These are phyloP conservation scores for Bombus ignitus DNA, from an alignment of 1,140 invertebrate species.

Conservation along the genomic window DNA sequence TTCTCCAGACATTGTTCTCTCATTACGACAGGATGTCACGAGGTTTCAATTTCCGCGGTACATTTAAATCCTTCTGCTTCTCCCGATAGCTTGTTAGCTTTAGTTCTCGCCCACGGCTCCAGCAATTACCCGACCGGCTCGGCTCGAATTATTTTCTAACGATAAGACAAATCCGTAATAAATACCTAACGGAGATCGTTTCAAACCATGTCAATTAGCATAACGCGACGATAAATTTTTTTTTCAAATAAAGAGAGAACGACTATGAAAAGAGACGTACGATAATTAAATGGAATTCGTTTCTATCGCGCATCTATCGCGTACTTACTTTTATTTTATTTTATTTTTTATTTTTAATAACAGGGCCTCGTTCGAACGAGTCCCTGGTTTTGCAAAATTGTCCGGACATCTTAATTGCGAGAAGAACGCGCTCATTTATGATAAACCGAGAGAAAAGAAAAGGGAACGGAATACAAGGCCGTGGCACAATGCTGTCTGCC, in stretches of 20 bases:
- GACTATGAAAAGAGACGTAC: too few relatives aligned
- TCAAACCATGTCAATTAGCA: background rate
- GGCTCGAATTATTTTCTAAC: slow-evolving; percentile 55
- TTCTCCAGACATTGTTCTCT: slow-evolving; percentile 53
- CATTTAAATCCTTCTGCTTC: slow-evolving; percentile 55
- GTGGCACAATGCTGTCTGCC: slow-evolving; percentile 63
- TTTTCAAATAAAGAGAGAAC: background rate
- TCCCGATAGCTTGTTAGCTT: slow-evolving; percentile 54
- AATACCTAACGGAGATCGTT: background rate
- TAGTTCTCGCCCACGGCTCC: slow-evolving; percentile 41
- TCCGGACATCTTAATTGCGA: slow-evolving; percentile 47
- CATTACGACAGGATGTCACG: slow-evolving; percentile 47
- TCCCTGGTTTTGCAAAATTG: background rate
- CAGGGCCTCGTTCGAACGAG: background rate
- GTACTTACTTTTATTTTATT: background rate
- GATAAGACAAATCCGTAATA: slow-evolving; percentile 37
- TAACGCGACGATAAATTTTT: too few relatives aligned
- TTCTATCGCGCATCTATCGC: background rate
- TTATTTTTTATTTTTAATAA: background rate
- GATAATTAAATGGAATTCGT: too few relatives aligned
- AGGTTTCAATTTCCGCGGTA: slow-evolving; percentile 60
- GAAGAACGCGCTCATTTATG: slow-evolving; percentile 50
- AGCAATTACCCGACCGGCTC: slow-evolving; percentile 52
- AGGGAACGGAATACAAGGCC: slow-evolving; percentile 42
- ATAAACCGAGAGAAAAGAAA: slow-evolving; percentile 39